These are phyloP conservation scores for Tetramorium alpestre DNA, from an alignment of 1,140 invertebrate genomes.

Conservation along the genomic window DNA sequence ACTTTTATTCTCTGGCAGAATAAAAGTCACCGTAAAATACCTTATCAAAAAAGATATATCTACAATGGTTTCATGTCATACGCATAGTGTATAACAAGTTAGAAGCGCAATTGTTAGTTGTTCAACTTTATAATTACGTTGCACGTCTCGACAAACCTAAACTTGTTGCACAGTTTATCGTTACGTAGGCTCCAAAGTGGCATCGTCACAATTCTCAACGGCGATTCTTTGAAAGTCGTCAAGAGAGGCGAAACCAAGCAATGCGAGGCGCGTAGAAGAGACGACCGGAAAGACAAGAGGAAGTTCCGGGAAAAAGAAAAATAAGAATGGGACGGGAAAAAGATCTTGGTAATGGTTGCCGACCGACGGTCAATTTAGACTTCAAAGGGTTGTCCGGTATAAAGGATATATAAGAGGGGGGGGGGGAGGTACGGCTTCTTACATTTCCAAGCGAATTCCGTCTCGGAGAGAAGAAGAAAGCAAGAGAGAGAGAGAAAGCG, in stretches of 20 bases:
- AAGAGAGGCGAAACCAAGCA: conserved; percentile 31
- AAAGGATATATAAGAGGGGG: conserved; percentile 69
- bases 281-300: conserved; percentile 35
- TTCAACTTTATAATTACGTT: conserved; percentile 3
- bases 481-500: background rate
- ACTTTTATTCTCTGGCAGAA: background rate
- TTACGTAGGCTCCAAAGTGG: conserved; percentile 7
- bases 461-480: background rate
- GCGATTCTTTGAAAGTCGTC: conserved; percentile 64
- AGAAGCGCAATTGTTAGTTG: background rate
- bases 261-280: conserved; percentile 1
- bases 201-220: conserved; percentile 57
- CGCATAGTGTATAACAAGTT: background rate
- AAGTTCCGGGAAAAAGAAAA: conserved; percentile 56
- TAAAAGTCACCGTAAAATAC: too few species aligned
- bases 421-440: conserved; percentile 43
- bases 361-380: conserved; percentile 78
- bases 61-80: background rate
- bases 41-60: background rate
- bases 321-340: conserved; percentile 60
- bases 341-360: conserved; percentile 75
- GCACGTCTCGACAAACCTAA: conserved; percentile 11
- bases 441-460: conserved; percentile 65
- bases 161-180: conserved; percentile 3
- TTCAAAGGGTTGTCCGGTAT: conserved; percentile 76